Base-by-base conservation (phyloP, 2,888 invertebrate species). In the Zootermopsis nevadensis region DNA sequence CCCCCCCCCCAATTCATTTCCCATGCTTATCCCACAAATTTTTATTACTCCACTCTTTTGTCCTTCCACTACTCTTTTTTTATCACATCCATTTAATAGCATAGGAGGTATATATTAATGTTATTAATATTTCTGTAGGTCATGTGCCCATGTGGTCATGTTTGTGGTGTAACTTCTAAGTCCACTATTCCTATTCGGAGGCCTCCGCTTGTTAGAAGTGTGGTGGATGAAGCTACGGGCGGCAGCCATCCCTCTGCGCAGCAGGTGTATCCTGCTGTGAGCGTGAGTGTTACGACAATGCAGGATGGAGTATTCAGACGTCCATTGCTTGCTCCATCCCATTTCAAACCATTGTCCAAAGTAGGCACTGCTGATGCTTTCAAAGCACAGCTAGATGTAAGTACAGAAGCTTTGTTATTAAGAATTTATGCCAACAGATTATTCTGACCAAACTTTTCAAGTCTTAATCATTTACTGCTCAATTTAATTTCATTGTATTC, bases 81-180 rank as follows among this genome's bases (percentile, higher is more conserved):
- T 15, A 15, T 48, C 15, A 48, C 15, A 15, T 48, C 48, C 15
- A 15, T 48, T 48, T 48, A 48, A 48, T 15, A 48, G 48, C 48
- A 12, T 48, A 48, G 10, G 7, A 66, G 24, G 27, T 15, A 66
- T 24, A 66, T n/a, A 22, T 4, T 15, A 30, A 31, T 42, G 31
- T 27, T 81, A 24, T 48, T 81, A 19, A 55, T 38, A 53, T 48
- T 19, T 60, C 30, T 55, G 24, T 79, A 85, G 85, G 66, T 84
- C 12, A 77, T 77, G 38, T 85, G 93, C 87, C 88, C 89, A n/a
- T 93, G 93, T 87, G 93, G 92, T 0, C 93, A 93, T 86, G 90
- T 91, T 15, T 93, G 93, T 86, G 88, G 88, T 27, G 87, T 87
- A 24, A 83, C 87, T 1, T 84, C 86, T 76, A 84, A 82, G 55